A percentile compares a stretch with the other conserved stretches of the same genome.
Evolutionary conservation across 2,113 vertebrate species (phyloP).

Genomic region (Canis aureus): DNA sequence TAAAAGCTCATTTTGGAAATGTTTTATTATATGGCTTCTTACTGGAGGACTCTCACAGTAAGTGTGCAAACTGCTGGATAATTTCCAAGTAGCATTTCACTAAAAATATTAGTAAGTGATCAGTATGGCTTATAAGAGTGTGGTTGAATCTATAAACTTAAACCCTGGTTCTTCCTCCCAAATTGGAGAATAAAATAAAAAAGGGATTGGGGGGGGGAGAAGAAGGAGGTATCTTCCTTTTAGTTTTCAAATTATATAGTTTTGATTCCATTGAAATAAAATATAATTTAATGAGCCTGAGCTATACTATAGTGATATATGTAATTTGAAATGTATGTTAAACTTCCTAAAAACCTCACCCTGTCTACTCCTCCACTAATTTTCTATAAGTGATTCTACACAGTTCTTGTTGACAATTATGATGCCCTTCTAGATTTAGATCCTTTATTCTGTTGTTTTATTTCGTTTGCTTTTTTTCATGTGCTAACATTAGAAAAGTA

Average conservation of each 20-base stretch:
- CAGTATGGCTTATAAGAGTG: not conserved
- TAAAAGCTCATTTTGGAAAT: not conserved
- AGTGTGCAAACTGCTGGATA: not conserved
- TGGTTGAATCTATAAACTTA: not conserved
- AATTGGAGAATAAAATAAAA: not conserved
- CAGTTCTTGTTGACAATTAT: not conserved
- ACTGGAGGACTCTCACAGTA: not conserved
- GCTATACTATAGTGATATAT: not conserved
- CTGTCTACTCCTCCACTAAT: not conserved
- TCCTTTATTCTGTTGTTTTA: conserved; percentile 14
- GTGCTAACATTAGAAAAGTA: conserved; percentile 4
- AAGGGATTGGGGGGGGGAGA: not conserved
- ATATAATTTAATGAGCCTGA: not conserved
- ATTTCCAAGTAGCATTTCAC: not conserved
- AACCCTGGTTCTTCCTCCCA: not conserved
- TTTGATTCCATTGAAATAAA: conserved; percentile 23
- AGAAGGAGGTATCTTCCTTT: not conserved
- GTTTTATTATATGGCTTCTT: not conserved
- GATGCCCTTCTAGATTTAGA: not conserved
- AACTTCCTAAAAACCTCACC: not conserved
- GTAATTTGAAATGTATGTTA: not conserved
- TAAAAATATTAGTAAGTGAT: not conserved
- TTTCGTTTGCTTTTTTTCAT: not conserved
- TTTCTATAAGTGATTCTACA: not conserved
- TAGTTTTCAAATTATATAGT: not conserved